Conservation (phyloP, 2,113 vertebrate genomes). For the Phyllostomus hastatus region DNA sequence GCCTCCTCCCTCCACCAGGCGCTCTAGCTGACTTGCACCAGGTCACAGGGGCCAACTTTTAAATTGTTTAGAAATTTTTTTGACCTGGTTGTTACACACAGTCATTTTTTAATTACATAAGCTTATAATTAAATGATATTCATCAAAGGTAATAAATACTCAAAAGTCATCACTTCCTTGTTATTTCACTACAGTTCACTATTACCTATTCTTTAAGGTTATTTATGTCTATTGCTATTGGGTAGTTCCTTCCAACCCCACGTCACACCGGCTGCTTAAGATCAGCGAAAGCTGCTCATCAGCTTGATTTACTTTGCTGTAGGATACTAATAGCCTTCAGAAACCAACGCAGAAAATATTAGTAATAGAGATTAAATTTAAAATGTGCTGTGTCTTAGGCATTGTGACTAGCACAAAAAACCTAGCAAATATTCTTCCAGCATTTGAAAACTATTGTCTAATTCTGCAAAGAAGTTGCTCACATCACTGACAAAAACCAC, state of each 20-base stretch:
- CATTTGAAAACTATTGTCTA: background rate
- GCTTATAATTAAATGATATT: background rate
- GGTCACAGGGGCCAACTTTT: background rate
- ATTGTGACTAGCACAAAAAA: background rate
- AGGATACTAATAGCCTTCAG: background rate
- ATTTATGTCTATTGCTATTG: accelerated
- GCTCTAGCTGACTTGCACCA: background rate
- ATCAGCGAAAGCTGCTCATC: background rate
- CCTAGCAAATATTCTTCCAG: background rate
- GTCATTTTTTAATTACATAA: background rate
- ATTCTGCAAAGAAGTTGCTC: background rate
- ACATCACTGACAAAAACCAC: background rate
- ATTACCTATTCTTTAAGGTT: background rate
- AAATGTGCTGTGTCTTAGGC: background rate
- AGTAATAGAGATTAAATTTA: background rate
- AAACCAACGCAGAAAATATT: background rate
- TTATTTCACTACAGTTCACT: background rate
- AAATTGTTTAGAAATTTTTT: background rate
- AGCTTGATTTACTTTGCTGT: background rate
- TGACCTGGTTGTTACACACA: background rate
- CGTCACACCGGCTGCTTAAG: accelerated
- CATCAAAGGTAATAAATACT: background rate
- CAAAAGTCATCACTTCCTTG: background rate
- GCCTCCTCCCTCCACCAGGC: background rate
- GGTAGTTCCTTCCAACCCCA: background rate